Base-by-base conservation (phyloP, 2,113 vertebrate species). In the Agapornis roseicollis region DNA sequence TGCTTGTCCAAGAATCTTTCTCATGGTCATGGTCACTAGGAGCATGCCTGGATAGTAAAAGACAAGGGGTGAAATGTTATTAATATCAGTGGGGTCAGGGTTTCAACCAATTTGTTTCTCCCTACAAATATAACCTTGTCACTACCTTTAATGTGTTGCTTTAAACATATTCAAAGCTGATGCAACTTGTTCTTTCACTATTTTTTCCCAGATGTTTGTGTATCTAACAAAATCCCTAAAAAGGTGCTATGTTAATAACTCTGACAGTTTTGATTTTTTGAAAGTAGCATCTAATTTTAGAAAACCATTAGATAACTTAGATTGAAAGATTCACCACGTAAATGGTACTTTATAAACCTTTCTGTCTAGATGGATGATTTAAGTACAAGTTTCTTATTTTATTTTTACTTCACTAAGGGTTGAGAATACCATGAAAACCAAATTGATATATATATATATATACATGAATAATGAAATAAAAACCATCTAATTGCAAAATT, bases 261-360 rank as follows among this genome's bases (percentile, higher is more conserved):
- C 39, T 0, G 1, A 53, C 13, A 91, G 71, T 80, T 94, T 77
- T 90, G 76, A 81, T 68, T 95, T 95, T 93, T 85, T 73, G 28
- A 86, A 91, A 83, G 52, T 20, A 61, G 24, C 42, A 72, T 90
- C 76, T 84, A 90, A 96, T 78, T 96, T 96, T 95, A 93, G 92
- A 90, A 96, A 93, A 79, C 56, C 22, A 74, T 93, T 96, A 93
- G 76, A 47, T 84, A 92, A 83, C 39, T 88, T 78, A 50, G 44
- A 89, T 39, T 87, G 74, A 94, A 91, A 92, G 22, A 87, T 89
- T 93, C 27, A 63, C 44, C 8, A 37, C 55, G 42, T 66, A 90
- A 91, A 77, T 84, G 55, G 39, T 77, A 58, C 69, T 90, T 92
- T 56, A 76, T 61, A 81, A 90, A 68, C 84, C 69, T 55, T 90